A percentile compares a stretch with the other conserved stretches of the same genome.
Conservation (phyloP, 2,888 invertebrate species). For the Criorhina ranunculi region DNA sequence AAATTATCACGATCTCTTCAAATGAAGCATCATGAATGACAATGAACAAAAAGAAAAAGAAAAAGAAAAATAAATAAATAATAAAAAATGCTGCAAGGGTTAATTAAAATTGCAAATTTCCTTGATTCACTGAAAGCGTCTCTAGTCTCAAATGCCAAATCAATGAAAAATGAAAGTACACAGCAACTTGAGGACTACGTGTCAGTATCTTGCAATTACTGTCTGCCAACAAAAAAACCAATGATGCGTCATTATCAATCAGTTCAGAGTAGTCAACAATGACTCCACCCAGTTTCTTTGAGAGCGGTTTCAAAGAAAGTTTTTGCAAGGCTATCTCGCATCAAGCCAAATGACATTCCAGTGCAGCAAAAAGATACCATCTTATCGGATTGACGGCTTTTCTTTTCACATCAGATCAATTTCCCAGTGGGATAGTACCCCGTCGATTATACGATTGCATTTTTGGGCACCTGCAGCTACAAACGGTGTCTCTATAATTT, state of each 20-base stretch:
- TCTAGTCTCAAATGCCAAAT: conserved; percentile 62
- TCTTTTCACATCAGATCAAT: conserved; percentile 30
- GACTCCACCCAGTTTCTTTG: conserved; percentile 64
- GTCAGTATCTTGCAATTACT: conserved; percentile 62
- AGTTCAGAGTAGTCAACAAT: conserved; percentile 48
- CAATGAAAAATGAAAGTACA: conserved; percentile 71
- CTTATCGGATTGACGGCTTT: conserved; percentile 29
- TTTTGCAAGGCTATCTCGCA: conserved; percentile 36
- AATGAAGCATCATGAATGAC: conserved; percentile 40
- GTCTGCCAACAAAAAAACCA: conserved; percentile 53
- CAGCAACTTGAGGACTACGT: conserved; percentile 32
- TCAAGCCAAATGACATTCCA: conserved; percentile 40
- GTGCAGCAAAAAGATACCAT: conserved; percentile 20
- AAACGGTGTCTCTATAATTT: conserved; percentile 7
- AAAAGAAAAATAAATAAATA: conserved; percentile 1
- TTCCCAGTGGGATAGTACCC: conserved; percentile 28
- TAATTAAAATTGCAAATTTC: conserved; percentile 71
- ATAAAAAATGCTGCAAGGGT: conserved; percentile 4
- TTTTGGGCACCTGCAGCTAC: conserved; percentile 15
- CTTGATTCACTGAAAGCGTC: conserved; percentile 55
- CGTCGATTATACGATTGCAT: conserved; percentile 6
- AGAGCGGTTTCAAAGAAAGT: conserved; percentile 56
- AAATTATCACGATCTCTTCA: conserved; percentile 29
- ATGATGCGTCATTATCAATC: conserved; percentile 66
- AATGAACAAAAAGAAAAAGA: conserved; percentile 32